phyloP scores from a whole-genome alignment of 2,113 vertebrate genomes.

The human region GRCh38 chr2:60004501-60005000 shows the following conservation, averaged over 20 bases:
- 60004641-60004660: not conserved
- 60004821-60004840: not conserved
- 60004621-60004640: not conserved
- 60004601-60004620: not conserved
- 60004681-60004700: not conserved
- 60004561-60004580: not conserved
- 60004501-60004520: not conserved
- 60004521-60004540: not conserved
- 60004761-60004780: not conserved
- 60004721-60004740: not conserved
- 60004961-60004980: not conserved
- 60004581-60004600: not conserved
- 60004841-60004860: not conserved
- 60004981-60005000: not conserved
- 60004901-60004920: slow-evolving; percentile 31
- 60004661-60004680: not conserved
- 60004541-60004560: not conserved
- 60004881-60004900: slow-evolving; percentile 7
- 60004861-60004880: not conserved
- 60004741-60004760: not conserved
- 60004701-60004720: not conserved
- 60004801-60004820: not conserved
- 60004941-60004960: not conserved
- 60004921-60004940: not conserved
- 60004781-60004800: slow-evolving; percentile 23